Base-by-base conservation (phyloP, 2,113 vertebrate species). In the Cichladusa arquata region DNA sequence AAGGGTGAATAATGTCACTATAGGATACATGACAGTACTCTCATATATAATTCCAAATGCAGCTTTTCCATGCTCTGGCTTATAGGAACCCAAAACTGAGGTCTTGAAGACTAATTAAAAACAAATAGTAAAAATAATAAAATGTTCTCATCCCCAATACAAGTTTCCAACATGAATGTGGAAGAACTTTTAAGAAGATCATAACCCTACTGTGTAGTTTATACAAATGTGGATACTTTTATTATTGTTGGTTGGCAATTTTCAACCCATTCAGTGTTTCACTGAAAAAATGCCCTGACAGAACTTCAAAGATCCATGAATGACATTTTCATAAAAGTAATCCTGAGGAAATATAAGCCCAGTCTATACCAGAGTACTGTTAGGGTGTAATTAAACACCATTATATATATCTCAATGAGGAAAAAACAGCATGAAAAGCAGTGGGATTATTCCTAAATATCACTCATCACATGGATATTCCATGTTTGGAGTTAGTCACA, bases 91-190 rank as follows among this genome's bases (percentile, higher is more conserved):
- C 47, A 74, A 73, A 77, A 0, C 11, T 58, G 17, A 60, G 6
- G 8, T 3, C 19, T 28, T 48, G 34, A 44, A 44, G 13, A 47
- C 11, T n/a, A 74, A n/a, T 19, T 26, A 56, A 4, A 71, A 70
- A 70, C 4, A 36, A 82, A 50, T 4, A 18, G 6, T 9, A 48
- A 19, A 14, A 50, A 40, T n/a, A 31, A 3, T 7, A 16, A 31
- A 29, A 24, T 44, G 6, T n/a, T 56, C 17, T 65, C 6, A 8
- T 6, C 19, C 4, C 15, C 1, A 23, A 2, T 0, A 1, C 34
- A 48, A 20, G 31, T 53, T 87, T 81, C 29, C 44, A 73, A 19
- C 9, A 31, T 28, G 6, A 54, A 45, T 12, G 5, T 26, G 9
- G 19, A 72, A 64, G 24, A 62, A 40, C 11, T 66, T 83, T 34